Percentiles rank a stretch among this genome's conserved stretches.
These are phyloP conservation scores for Probaryconus sp. DNA, from an alignment of 1,140 invertebrate genomes.

Conservation along the genomic window DNA sequence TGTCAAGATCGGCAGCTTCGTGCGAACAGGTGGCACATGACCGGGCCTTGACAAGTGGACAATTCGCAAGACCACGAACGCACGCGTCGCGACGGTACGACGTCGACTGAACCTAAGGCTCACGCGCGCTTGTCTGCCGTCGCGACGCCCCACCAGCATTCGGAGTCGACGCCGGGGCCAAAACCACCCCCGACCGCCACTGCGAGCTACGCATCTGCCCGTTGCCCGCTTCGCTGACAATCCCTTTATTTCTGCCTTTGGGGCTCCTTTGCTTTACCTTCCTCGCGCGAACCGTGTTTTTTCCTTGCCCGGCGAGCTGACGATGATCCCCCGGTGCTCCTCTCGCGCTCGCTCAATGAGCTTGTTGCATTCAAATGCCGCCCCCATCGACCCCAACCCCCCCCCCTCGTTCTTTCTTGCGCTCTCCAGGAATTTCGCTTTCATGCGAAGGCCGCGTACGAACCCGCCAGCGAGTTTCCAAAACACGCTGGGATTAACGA, in stretches of 20 bases:
- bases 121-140: constrained; percentile 65
- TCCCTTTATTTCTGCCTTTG: no score
- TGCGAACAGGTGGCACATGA: constrained; percentile 71
- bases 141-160: constrained; percentile 39
- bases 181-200: constrained; percentile 35
- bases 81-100: constrained; percentile 74
- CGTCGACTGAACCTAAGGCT: constrained; percentile 73
- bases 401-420: no score
- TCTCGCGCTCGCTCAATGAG: no score
- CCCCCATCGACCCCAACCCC: no score
- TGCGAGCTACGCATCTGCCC: background rate
- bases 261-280: constrained; percentile 1
- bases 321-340: no score
- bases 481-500: no score
- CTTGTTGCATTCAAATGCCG: no score
- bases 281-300: constrained; percentile 3
- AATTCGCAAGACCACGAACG: constrained; percentile 60
- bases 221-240: constrained; percentile 3
- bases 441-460: no score
- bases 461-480: no score
- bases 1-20: constrained; percentile 37
- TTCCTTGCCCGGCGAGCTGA: no score
- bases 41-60: constrained; percentile 48
- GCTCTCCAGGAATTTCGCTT: no score
- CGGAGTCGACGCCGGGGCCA: constrained; percentile 43